A percentile compares a stretch with the other conserved stretches of the same genome.
Evolutionary conservation across 2,888 invertebrate genomes (phyloP).

Genomic region (Halictus quadricinctus): DNA sequence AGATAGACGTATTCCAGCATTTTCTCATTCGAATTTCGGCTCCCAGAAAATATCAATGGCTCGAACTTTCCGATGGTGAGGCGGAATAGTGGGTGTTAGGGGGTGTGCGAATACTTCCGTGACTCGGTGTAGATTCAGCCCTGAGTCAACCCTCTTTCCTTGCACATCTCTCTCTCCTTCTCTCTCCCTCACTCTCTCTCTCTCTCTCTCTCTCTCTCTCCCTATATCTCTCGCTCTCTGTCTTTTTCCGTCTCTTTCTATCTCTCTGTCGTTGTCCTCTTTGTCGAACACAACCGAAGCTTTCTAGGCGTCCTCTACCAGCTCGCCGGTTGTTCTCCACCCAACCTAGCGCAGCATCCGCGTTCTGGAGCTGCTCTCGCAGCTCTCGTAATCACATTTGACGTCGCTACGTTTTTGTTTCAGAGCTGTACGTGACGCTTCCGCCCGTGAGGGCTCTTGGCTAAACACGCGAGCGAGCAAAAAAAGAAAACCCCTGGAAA

Average conservation of each 20-base stretch:
- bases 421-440: conserved; percentile 82
- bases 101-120: conserved; percentile 8
- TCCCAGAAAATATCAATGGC: background rate
- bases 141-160: conserved; percentile 39
- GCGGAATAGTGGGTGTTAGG: conserved; percentile 2
- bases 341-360: conserved; percentile 80
- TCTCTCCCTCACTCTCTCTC: conserved; percentile 42
- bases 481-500: background rate
- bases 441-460: conserved; percentile 77
- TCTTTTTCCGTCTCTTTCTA: conserved; percentile 69
- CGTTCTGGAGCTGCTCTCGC: conserved; percentile 81
- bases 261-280: conserved; percentile 22
- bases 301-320: conserved; percentile 42
- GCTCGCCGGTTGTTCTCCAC: conserved; percentile 51
- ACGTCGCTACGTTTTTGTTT: conserved; percentile 82
- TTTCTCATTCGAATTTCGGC: background rate
- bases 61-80: background rate
- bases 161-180: conserved; percentile 3
- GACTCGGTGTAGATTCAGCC: conserved; percentile 38
- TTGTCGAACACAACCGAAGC: conserved; percentile 17
- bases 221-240: conserved; percentile 26
- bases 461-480: conserved; percentile 41
- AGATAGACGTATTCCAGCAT: background rate
- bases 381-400: conserved; percentile 82
- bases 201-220: conserved; percentile 31